Base-by-base conservation (phyloP, 2,113 vertebrate species). In the Pao palembangensis region DNA sequence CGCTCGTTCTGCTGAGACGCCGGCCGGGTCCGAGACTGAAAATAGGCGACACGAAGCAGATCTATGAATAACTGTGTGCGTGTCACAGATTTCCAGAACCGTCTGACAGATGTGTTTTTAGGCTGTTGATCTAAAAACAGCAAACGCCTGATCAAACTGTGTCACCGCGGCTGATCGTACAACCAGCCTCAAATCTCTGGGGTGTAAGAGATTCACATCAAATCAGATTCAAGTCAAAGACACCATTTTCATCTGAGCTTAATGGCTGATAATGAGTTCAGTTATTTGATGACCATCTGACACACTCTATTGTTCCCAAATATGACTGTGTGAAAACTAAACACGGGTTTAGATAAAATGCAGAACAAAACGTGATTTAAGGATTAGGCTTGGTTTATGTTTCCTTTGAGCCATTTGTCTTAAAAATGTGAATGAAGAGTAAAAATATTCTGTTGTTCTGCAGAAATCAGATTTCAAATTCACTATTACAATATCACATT, bases 111-210 rank as follows among this genome's bases (percentile, higher is more conserved):
- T 81, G 84, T 85, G 60, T 86, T 86, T 88, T 88, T 83, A 77
- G 75, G 68, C 67, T 67, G 44, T 62, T 76, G 70, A 75, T 76
- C 86, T 88, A 87, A 89, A 89, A 88, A 86, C 77, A 81, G 83
- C 56, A 61, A 73, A 84, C 79, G 77, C 54, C 51, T 83, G 81
- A 84, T 77, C 73, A 80, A 80, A 78, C 70, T 59, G 55, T 73
- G 78, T 70, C 64, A 62, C 68, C 57, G 69, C 17, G 5, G 55
- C 55, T 25, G 49, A 67, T 38, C 56, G 50, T 21, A 8, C 10
- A 12, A 43, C 20, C 23, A 61, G 50, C 28, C 62, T 73, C 15
- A 61, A 23, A 34, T 77, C 82, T 60, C 70, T 34, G 28, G 75
- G 78, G 80, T 64, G 53, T n/a, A 61, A 51, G 14, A 52, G 25